Percentiles rank a stretch among this genome's conserved stretches.
Conservation (phyloP, 2,113 vertebrate genomes). For the Atrichornis clamosus region DNA sequence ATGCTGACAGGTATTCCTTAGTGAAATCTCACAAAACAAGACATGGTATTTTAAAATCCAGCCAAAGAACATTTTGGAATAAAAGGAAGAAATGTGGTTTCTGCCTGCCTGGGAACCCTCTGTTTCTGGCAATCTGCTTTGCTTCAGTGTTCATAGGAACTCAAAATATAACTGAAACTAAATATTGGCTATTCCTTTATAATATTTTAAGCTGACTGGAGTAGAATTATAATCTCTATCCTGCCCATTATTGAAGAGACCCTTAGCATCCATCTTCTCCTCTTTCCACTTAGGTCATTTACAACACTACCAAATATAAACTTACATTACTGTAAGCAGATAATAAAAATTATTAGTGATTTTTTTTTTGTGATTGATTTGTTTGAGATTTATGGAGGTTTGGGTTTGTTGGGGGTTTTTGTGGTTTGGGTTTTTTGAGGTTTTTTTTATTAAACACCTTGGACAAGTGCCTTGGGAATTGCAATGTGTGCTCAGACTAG, state of each 20-base stretch:
- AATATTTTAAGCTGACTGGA: background rate
- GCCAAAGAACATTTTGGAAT: background rate
- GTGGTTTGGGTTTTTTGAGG: background rate
- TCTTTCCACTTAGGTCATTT: background rate
- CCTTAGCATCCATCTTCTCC: background rate
- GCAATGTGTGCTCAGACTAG: background rate
- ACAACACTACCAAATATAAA: background rate
- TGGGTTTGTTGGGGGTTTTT: too few species aligned
- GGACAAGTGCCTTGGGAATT: background rate
- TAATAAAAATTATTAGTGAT: background rate
- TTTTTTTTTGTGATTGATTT: background rate
- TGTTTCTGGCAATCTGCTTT: background rate
- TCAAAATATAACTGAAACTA: background rate
- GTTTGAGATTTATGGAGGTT: background rate
- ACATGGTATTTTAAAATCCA: background rate
- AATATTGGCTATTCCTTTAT: background rate
- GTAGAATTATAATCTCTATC: background rate
- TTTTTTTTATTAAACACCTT: background rate
- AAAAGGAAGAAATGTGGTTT: background rate
- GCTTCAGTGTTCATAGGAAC: background rate
- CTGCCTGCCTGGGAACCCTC: background rate
- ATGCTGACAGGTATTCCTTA: slow-evolving; percentile 18
- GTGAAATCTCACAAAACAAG: background rate
- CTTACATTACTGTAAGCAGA: background rate
- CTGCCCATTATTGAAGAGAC: background rate